A percentile compares a stretch with the other conserved stretches of the same genome.
Evolutionary conservation across 2,888 invertebrate genomes (phyloP).

Genomic region (Ectemnius continuus): DNA sequence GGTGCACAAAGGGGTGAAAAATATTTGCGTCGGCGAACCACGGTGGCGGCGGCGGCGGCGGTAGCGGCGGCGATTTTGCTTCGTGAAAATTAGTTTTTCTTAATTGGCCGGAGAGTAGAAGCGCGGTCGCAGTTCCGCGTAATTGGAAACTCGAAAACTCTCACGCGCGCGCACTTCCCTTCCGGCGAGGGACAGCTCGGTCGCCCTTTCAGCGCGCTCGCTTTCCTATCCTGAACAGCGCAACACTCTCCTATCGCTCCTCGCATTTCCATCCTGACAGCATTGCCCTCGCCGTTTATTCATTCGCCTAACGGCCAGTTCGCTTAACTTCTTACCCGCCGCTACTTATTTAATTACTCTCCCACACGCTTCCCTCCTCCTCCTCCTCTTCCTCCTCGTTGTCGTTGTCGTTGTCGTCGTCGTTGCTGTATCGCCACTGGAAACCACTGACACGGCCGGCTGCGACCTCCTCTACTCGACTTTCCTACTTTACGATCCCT

Average conservation of each 20-base stretch:
- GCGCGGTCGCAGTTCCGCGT: conserved; percentile 54
- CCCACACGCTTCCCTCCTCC: background rate
- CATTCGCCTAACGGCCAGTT: conserved; percentile 9
- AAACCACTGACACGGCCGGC: too few relatives aligned
- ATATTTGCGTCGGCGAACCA: conserved; percentile 39
- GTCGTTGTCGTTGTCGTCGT: too few relatives aligned
- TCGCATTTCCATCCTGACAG: conserved; percentile 8
- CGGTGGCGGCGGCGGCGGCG: background rate
- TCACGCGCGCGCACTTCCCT: conserved; percentile 8
- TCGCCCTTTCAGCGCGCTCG: too few relatives aligned
- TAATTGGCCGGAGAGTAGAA: conserved; percentile 68
- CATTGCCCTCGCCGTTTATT: conserved; percentile 11
- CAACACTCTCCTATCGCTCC: conserved; percentile 20
- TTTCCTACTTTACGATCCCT: too few relatives aligned
- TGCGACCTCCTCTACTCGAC: too few relatives aligned
- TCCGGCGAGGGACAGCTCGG: too few relatives aligned
- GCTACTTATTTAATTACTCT: conserved; percentile 5
- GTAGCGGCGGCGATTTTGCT: conserved; percentile 41
- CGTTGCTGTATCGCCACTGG: background rate
- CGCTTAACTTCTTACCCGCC: background rate
- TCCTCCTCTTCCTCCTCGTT: too few relatives aligned
- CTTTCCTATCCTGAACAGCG: too few relatives aligned
- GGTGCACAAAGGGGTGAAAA: conserved; percentile 40
- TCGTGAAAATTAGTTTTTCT: conserved; percentile 74
- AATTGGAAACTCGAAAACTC: conserved; percentile 62